Conservation (phyloP, 2,888 invertebrate species). For the Melanchra persicariae region DNA sequence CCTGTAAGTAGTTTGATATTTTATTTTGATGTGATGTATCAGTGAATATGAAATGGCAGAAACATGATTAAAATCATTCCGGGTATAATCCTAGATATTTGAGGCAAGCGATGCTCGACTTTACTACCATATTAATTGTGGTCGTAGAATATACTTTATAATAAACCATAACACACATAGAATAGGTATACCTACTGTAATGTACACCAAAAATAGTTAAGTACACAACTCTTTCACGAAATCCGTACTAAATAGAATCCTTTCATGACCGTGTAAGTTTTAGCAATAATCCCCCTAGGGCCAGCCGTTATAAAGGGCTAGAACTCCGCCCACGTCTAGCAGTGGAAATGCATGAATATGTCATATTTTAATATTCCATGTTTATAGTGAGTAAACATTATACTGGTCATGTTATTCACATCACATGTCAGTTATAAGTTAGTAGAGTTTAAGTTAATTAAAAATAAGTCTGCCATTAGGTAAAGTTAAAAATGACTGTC, state of each 20-base stretch:
- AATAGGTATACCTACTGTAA: too few species aligned
- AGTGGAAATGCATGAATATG: background rate
- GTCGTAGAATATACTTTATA: too few species aligned
- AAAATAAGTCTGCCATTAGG: too few species aligned
- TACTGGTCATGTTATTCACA: too few species aligned
- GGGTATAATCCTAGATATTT: too few species aligned
- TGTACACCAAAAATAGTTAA: too few species aligned
- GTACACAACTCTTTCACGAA: too few species aligned
- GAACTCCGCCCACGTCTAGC: background rate
- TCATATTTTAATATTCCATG: background rate
- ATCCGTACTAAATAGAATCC: background rate
- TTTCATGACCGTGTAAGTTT: background rate
- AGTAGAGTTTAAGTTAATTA: too few species aligned
- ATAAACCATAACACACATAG: too few species aligned
- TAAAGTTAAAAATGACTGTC: too few species aligned
- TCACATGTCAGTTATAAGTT: too few species aligned
- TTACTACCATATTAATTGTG: background rate
- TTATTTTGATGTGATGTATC: background rate
- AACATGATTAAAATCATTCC: background rate
- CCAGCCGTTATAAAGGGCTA: background rate
- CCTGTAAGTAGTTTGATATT: conserved; percentile 3
- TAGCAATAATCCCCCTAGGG: background rate
- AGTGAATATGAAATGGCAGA: background rate
- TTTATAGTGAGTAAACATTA: background rate
- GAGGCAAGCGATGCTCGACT: too few species aligned